Percentiles rank a stretch among this genome's conserved stretches.
These are phyloP conservation scores for Stegodyphus dumicola DNA, from an alignment of 1,140 invertebrate species.

Conservation along the genomic window DNA sequence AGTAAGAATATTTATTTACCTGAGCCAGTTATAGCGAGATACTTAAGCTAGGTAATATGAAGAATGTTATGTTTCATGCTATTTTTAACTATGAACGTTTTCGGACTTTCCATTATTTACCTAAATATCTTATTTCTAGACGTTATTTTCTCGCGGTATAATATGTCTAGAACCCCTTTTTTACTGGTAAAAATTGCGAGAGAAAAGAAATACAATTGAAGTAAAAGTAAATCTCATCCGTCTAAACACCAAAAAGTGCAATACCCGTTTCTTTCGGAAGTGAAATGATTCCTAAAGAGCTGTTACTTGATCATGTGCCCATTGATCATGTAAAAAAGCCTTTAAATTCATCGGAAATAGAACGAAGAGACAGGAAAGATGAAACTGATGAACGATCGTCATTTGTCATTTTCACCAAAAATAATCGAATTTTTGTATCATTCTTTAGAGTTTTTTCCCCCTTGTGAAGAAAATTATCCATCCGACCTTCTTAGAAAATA, in stretches of 20 bases:
- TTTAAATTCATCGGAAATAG: conserved; percentile 45
- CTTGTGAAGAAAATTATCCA: conserved; percentile 33
- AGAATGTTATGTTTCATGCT: no score
- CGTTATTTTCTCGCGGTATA: background rate
- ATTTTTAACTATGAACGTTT: no score
- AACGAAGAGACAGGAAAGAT: conserved; percentile 30
- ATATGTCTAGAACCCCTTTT: background rate
- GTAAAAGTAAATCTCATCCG: conserved; percentile 31
- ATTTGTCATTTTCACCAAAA: conserved; percentile 49
- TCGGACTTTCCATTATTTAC: no score
- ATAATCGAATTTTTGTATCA: conserved; percentile 47
- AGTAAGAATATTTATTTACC: no score
- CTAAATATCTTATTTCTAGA: no score
- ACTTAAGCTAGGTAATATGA: no score
- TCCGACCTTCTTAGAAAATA: conserved; percentile 23
- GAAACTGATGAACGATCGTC: conserved; percentile 48
- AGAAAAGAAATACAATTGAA: conserved; percentile 26
- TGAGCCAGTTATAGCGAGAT: no score
- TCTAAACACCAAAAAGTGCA: conserved; percentile 30
- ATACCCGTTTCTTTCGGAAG: conserved; percentile 11
- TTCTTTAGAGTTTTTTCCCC: conserved; percentile 1
- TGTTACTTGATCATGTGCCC: conserved; percentile 46
- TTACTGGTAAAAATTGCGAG: background rate
- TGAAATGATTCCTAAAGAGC: conserved; percentile 54
- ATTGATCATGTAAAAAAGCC: conserved; percentile 53